These are phyloP conservation scores for Proterorhinus semilunaris DNA, from an alignment of 2,113 vertebrate species.

Conservation along the genomic window DNA sequence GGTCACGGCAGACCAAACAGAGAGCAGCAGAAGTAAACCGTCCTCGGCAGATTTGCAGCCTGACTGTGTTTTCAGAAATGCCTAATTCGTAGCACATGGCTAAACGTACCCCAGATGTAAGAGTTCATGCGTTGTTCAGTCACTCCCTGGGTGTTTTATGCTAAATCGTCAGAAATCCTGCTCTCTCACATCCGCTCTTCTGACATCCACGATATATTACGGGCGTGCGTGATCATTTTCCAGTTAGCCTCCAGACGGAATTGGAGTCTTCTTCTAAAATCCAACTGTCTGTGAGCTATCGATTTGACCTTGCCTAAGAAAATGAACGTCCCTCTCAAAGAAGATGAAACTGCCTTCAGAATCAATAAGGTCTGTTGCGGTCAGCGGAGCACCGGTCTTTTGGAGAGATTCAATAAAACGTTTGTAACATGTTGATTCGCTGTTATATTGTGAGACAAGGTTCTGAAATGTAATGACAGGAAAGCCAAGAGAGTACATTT, in stretches of 20 bases:
- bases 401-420: conserved; percentile 60
- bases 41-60: conserved; percentile 72
- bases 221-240: conserved; percentile 43
- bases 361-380: conserved; percentile 57
- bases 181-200: conserved; percentile 35
- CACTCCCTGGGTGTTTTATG: conserved; percentile 46
- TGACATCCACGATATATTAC: conserved; percentile 20
- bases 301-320: conserved; percentile 46
- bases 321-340: conserved; percentile 22
- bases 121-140: conserved; percentile 63
- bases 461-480: conserved; percentile 3
- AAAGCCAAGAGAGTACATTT: background rate
- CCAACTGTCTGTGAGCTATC: conserved; percentile 30
- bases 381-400: conserved; percentile 21
- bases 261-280: conserved; percentile 18
- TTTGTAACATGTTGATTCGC: conserved; percentile 24
- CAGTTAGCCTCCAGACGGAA: conserved; percentile 9
- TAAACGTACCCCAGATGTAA: conserved; percentile 73
- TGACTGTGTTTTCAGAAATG: conserved; percentile 61
- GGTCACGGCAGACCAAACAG: conserved; percentile 57
- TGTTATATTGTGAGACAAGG: conserved; percentile 11
- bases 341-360: conserved; percentile 21
- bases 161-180: conserved; percentile 60
- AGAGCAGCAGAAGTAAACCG: conserved; percentile 59
- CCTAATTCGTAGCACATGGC: conserved; percentile 72